A percentile compares a stretch with the other conserved stretches of the same genome.
These are phyloP conservation scores for Channa argus DNA, from an alignment of 2,113 vertebrate genomes.

Conservation along the genomic window DNA sequence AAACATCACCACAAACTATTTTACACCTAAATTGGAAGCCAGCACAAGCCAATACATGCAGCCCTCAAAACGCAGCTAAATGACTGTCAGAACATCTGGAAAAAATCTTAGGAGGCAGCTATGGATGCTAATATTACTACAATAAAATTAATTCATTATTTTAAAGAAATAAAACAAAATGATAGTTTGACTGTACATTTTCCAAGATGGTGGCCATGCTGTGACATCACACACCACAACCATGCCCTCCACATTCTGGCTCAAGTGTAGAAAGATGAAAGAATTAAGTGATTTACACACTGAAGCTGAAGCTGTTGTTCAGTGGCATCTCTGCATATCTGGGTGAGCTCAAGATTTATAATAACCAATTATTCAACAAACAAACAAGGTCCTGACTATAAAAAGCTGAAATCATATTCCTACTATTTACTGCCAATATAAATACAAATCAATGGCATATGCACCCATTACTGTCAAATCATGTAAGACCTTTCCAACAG, in stretches of 20 bases:
- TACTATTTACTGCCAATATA: constrained; percentile 7
- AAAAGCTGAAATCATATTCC: constrained; percentile 14
- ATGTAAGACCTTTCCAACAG: constrained; percentile 4
- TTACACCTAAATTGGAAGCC: constrained; percentile 77
- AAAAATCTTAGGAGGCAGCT: constrained; percentile 63
- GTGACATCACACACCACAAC: constrained; percentile 47
- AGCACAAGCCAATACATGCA: constrained; percentile 77
- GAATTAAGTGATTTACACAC: constrained; percentile 39
- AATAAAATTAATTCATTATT: constrained; percentile 11
- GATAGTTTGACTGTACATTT: constrained; percentile 59
- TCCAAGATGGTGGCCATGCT: constrained; percentile 16
- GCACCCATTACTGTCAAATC: constrained; percentile 16
- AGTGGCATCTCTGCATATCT: constrained; percentile 37
- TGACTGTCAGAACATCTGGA: constrained; percentile 68
- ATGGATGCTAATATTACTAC: constrained; percentile 53
- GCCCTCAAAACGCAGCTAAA: constrained; percentile 75
- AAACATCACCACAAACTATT: constrained; percentile 80
- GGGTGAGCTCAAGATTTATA: constrained; percentile 53
- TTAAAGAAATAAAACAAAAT: constrained; percentile 51
- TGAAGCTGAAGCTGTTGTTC: constrained; percentile 41
- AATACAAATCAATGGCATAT: constrained; percentile 23
- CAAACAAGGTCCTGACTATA: constrained; percentile 20
- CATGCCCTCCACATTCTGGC: constrained; percentile 58
- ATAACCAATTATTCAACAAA: constrained; percentile 35
- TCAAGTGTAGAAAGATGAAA: constrained; percentile 43